These are phyloP conservation scores for Morbakka virulenta DNA, from an alignment of 30 jellyfish, hydroid and myxozoan genomes.

Conservation along the genomic window DNA sequence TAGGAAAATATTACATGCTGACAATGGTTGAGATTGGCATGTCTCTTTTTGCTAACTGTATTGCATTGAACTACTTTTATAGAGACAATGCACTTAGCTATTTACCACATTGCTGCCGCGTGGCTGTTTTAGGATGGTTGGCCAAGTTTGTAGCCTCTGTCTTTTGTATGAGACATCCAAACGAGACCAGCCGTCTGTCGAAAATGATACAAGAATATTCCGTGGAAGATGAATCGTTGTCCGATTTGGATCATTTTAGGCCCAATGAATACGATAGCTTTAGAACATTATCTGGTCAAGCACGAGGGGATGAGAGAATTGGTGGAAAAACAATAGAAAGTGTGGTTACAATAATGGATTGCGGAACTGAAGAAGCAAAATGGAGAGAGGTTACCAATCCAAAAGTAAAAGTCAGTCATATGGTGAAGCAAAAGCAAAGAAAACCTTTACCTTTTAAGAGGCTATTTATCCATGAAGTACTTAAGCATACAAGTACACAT, in stretches of 20 bases:
- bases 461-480: constrained; percentile 18
- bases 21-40: constrained; percentile 69
- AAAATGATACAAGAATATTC: constrained; percentile 24
- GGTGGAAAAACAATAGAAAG: constrained; percentile 25
- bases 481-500: constrained; percentile 62
- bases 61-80: constrained; percentile 63
- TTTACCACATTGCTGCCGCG: constrained; percentile 59
- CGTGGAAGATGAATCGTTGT: constrained; percentile 16
- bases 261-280: constrained; percentile 7
- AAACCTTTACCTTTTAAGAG: constrained; percentile 35
- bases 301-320: neutral
- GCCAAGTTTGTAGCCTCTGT: constrained; percentile 50
- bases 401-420: constrained; percentile 32
- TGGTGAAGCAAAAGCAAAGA: constrained; percentile 26
- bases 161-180: constrained; percentile 63
- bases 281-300: constrained; percentile 1
- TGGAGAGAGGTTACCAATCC: constrained; percentile 20
- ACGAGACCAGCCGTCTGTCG: constrained; percentile 25
- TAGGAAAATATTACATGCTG: constrained; percentile 69
- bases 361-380: neutral
- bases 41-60: constrained; percentile 75
- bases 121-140: constrained; percentile 48
- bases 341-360: constrained; percentile 49
- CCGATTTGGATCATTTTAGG: neutral
- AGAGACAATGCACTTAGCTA: constrained; percentile 68